phyloP scores from a whole-genome alignment of 1,140 invertebrate species.

The Zaprionus tsacasi region DNA sequence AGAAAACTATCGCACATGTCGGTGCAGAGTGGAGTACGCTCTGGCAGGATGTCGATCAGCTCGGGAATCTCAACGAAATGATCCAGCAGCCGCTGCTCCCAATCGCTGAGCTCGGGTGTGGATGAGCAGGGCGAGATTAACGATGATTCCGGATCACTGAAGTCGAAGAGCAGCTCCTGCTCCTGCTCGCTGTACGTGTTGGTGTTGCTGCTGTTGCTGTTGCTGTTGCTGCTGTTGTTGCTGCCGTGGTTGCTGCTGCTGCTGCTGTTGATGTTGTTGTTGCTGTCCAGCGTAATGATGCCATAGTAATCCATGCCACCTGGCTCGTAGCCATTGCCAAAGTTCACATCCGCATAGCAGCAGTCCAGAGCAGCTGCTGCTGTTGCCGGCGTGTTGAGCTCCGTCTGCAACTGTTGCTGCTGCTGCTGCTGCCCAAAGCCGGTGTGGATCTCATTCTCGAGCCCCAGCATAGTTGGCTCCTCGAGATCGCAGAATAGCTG shows the following conservation, averaged over 20 bases:
- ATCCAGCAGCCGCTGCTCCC: constrained; percentile 75
- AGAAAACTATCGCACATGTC: constrained; percentile 84
- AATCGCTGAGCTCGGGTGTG: constrained; percentile 68
- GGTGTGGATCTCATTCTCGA: constrained; percentile 11
- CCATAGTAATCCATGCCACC: constrained; percentile 60
- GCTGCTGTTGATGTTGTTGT: constrained; percentile 1
- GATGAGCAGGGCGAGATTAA: constrained; percentile 1
- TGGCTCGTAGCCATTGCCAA: constrained; percentile 23
- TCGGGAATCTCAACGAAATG: constrained; percentile 79
- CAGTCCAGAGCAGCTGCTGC: constrained; percentile 23
- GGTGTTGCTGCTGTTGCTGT: constrained; percentile 32
- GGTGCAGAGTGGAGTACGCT: constrained; percentile 84
- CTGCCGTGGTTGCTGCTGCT: not conserved
- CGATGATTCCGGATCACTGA: constrained; percentile 31
- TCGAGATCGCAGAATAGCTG: constrained; percentile 76
- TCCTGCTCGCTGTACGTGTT: constrained; percentile 15
- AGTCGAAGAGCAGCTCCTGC: constrained; percentile 53
- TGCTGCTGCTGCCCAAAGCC: constrained; percentile 10
- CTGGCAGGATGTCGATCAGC: constrained; percentile 81
- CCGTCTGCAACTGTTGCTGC: constrained; percentile 3
- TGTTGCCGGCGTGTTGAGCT: not conserved
- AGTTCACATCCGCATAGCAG: constrained; percentile 48
- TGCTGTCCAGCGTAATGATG: constrained; percentile 66
- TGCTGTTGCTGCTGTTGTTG: not conserved
- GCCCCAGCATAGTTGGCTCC: constrained; percentile 38